These are phyloP conservation scores for Escarpia spicata DNA, from an alignment of 2,888 invertebrate genomes.

Conservation along the genomic window DNA sequence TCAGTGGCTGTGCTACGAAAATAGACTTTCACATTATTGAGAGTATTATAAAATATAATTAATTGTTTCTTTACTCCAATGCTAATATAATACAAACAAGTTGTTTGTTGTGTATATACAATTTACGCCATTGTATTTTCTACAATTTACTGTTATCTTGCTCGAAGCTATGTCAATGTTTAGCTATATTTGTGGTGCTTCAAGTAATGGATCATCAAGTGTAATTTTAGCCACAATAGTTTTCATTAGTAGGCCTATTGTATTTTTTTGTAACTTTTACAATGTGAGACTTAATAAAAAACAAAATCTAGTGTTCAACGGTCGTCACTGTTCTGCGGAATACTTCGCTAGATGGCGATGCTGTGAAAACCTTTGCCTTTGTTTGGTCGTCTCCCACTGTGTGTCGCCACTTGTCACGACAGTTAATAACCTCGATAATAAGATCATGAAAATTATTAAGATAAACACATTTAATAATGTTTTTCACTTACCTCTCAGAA, in stretches of 20 bases:
- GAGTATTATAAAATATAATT: not conserved
- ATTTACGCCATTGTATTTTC: not conserved
- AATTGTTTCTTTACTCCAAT: not conserved
- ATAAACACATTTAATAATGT: too few relatives aligned
- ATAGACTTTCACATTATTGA: not conserved
- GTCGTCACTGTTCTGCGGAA: not conserved
- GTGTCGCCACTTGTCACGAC: too few relatives aligned
- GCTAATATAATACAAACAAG: not conserved
- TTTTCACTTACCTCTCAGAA: too few relatives aligned
- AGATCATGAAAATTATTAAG: too few relatives aligned
- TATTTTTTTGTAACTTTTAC: not conserved
- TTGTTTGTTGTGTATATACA: not conserved
- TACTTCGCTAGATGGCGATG: too few relatives aligned
- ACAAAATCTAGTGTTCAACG: not conserved
- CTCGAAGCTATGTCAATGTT: not conserved
- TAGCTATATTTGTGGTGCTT: not conserved
- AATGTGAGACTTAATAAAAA: not conserved
- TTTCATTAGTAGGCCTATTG: not conserved
- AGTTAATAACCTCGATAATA: too few relatives aligned
- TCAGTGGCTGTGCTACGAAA: not conserved
- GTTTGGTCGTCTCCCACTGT: too few relatives aligned
- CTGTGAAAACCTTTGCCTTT: too few relatives aligned
- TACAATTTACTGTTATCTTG: not conserved
- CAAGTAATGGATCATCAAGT: not conserved
- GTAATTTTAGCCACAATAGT: not conserved